Conservation (phyloP, 2,888 invertebrate species). For the Agonopterix subpropinquella region DNA sequence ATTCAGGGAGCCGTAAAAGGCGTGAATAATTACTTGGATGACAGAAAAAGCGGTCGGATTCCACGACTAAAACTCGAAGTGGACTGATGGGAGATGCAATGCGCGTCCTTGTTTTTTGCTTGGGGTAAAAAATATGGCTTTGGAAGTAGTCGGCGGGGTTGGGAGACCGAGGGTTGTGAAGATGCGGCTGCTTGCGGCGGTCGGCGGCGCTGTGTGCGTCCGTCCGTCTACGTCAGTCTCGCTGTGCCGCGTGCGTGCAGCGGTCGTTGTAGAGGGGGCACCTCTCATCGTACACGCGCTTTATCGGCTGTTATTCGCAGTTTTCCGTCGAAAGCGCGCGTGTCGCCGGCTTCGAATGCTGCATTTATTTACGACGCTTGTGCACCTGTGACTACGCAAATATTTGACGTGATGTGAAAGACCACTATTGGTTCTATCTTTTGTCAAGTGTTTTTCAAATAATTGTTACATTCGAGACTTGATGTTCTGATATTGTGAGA, state of each 20-base stretch:
- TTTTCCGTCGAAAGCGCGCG: slow-evolving; percentile 63
- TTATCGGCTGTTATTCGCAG: slow-evolving; percentile 58
- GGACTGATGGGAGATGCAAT: slow-evolving; percentile 24
- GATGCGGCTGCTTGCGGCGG: slow-evolving; percentile 37
- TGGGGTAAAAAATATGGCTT: slow-evolving; percentile 32
- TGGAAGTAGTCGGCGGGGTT: slow-evolving; percentile 30
- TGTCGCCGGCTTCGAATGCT: slow-evolving; percentile 48
- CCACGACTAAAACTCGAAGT: slow-evolving; percentile 34
- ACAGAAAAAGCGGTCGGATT: slow-evolving; percentile 56
- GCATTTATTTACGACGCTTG: slow-evolving; percentile 43
- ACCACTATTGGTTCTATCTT: slow-evolving; percentile 50
- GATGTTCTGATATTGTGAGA: slow-evolving; percentile 28
- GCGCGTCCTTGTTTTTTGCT: slow-evolving; percentile 32
- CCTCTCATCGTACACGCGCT: slow-evolving; percentile 27
- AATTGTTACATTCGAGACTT: slow-evolving; percentile 35
- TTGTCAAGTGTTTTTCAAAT: slow-evolving; percentile 21
- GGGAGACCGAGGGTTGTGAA: slow-evolving; percentile 39
- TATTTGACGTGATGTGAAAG: slow-evolving; percentile 66
- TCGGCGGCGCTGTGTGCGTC: slow-evolving; percentile 19
- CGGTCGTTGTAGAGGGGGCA: slow-evolving; percentile 44
- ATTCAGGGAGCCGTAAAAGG: slow-evolving; percentile 58
- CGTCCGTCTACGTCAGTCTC: slow-evolving; percentile 49
- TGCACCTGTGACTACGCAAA: slow-evolving; percentile 65
- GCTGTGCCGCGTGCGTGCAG: slow-evolving; percentile 58
- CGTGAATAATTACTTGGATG: slow-evolving; percentile 55